These are phyloP conservation scores for Carcinoscorpius rotundicauda DNA, from an alignment of 1,140 invertebrate species.

Conservation along the genomic window DNA sequence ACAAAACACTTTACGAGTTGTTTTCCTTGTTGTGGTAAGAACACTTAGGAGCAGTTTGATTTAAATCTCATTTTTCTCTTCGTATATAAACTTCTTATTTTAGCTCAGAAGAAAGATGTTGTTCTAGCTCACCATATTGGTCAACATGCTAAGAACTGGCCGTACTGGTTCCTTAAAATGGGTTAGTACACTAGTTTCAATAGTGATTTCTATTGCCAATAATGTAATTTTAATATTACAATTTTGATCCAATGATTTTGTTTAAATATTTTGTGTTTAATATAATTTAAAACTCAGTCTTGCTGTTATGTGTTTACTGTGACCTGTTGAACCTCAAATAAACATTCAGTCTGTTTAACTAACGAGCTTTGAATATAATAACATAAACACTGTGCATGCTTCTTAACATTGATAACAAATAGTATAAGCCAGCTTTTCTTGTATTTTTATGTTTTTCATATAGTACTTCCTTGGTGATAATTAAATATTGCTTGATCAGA, in stretches of 20 bases:
- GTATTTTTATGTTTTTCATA: no score
- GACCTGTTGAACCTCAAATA: background rate
- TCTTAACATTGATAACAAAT: no score
- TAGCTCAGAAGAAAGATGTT: constrained; percentile 30
- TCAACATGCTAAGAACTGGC: constrained; percentile 34
- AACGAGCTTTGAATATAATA: no score
- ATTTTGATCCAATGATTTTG: constrained; percentile 1
- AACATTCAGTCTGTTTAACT: no score
- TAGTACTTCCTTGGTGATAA: no score
- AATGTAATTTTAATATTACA: background rate
- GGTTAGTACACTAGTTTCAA: constrained; percentile 25
- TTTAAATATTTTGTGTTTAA: background rate
- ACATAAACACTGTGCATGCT: no score
- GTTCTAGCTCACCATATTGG: constrained; percentile 32
- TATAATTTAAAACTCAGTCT: background rate
- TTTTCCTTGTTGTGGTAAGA: no score
- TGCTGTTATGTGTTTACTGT: constrained; percentile 12
- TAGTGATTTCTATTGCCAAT: no score
- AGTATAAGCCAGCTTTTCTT: no score
- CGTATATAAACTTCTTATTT: constrained; percentile 7
- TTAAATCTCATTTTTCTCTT: background rate
- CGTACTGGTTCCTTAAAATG: constrained; percentile 37
- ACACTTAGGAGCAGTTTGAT: no score
- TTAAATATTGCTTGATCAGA: no score
- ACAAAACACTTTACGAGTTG: no score